Percentiles rank a stretch among this genome's conserved stretches.
Conservation (phyloP, 64 coral and sea anemone genomes). For the Astreopora myriophthalma region DNA sequence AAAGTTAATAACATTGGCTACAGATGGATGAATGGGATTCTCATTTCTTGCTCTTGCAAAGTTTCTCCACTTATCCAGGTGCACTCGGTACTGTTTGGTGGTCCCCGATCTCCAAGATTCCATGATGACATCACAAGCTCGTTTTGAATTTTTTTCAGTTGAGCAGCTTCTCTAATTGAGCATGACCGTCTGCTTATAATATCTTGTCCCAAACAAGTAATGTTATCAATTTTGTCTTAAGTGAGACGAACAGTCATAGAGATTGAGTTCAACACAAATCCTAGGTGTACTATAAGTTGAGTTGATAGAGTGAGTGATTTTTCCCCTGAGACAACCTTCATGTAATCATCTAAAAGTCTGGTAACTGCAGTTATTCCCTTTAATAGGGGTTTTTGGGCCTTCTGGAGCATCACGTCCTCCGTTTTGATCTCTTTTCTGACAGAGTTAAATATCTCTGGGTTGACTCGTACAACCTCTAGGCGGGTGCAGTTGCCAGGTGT, state of each 20-base stretch:
- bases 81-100: slow-evolving; percentile 46
- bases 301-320: slow-evolving; percentile 26
- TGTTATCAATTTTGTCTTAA: slow-evolving; percentile 13
- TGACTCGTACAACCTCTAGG: slow-evolving; percentile 35
- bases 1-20: slow-evolving; percentile 51
- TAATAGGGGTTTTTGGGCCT: slow-evolving; percentile 30
- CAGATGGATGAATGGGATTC: slow-evolving; percentile 49
- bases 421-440: slow-evolving; percentile 46
- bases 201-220: background rate
- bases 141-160: slow-evolving; percentile 31
- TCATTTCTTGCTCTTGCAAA: slow-evolving; percentile 20
- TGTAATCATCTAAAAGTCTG: background rate
- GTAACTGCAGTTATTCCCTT: slow-evolving; percentile 38
- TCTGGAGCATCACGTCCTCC: slow-evolving; percentile 35
- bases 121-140: slow-evolving; percentile 38
- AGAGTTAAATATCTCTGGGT: slow-evolving; percentile 39
- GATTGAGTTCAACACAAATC: slow-evolving; percentile 23
- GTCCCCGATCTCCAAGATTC: slow-evolving; percentile 5
- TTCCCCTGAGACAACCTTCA: background rate
- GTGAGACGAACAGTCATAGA: slow-evolving; percentile 4
- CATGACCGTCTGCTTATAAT: background rate
- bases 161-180: background rate
- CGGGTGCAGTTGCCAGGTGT: slow-evolving; percentile 42
- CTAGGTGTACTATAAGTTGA: background rate
- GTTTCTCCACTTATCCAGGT: slow-evolving; percentile 56